Percentiles rank a stretch among this genome's conserved stretches.
phyloP scores from a whole-genome alignment of 2,797 vertebrate species.

The Emydoidea blandingii region DNA sequence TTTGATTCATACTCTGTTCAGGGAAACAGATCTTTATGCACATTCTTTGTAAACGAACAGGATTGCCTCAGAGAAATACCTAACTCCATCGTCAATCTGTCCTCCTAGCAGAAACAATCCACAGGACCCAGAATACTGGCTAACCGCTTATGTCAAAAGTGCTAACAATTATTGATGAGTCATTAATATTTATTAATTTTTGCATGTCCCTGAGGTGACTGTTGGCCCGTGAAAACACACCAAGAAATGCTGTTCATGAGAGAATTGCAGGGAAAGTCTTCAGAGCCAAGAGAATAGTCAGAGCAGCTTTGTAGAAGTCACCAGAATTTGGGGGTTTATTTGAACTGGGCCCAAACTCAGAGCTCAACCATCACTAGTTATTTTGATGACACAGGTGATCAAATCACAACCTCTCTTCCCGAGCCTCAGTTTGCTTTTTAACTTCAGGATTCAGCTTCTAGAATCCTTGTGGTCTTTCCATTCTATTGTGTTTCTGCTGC shows the following conservation, averaged over 20 bases:
- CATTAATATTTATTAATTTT: neutral
- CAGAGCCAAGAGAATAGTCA: neutral
- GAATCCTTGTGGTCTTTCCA: neutral
- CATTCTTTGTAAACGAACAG: neutral
- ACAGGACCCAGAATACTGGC: neutral
- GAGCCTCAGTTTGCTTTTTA: neutral
- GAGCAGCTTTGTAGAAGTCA: neutral
- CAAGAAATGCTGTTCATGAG: neutral
- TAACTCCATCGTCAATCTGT: neutral
- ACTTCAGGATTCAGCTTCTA: neutral
- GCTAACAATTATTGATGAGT: neutral
- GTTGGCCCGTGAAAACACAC: fast-evolving
- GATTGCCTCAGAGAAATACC: neutral
- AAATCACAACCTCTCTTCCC: neutral
- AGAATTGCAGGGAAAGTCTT: fast-evolving
- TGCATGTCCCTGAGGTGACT: neutral
- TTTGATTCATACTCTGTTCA: neutral
- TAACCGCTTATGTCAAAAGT: neutral
- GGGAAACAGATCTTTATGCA: neutral
- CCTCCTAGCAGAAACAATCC: neutral
- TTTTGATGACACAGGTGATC: fast-evolving
- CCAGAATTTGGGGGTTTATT: neutral
- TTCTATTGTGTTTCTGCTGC: neutral
- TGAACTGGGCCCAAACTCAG: neutral
- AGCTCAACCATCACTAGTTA: neutral